Conservation (phyloP, 2,113 vertebrate genomes). For the Macquaria australasica region DNA sequence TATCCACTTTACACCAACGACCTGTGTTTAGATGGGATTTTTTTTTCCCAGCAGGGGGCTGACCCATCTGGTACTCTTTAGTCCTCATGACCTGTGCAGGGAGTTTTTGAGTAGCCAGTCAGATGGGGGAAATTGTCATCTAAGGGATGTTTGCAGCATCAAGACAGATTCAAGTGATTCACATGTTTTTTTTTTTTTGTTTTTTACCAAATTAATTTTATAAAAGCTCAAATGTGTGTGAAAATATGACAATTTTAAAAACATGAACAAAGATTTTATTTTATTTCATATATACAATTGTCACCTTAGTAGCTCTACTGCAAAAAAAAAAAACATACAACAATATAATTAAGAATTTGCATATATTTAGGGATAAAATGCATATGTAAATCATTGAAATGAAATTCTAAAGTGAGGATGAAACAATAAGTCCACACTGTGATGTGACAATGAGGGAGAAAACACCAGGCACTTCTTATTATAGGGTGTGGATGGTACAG, state of each 20-base stretch:
- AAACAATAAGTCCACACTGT: neutral
- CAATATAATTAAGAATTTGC: neutral
- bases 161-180: neutral
- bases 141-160: neutral
- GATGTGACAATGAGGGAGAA: too few species aligned
- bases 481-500: too few species aligned
- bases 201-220: neutral
- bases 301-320: too few species aligned
- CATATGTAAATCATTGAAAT: neutral
- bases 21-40: neutral
- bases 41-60: neutral
- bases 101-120: neutral
- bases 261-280: neutral
- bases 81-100: neutral
- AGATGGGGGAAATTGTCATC: neutral
- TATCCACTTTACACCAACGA: constrained; percentile 22
- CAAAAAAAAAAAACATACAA: too few species aligned
- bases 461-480: too few species aligned
- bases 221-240: neutral
- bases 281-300: neutral
- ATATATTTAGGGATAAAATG: neutral
- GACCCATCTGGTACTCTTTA: constrained; percentile 8
- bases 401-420: neutral
- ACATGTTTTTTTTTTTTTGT: neutral
- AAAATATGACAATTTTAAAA: neutral